phyloP scores from a whole-genome alignment of 2,888 invertebrate genomes.

The Apocheima hispidaria region DNA sequence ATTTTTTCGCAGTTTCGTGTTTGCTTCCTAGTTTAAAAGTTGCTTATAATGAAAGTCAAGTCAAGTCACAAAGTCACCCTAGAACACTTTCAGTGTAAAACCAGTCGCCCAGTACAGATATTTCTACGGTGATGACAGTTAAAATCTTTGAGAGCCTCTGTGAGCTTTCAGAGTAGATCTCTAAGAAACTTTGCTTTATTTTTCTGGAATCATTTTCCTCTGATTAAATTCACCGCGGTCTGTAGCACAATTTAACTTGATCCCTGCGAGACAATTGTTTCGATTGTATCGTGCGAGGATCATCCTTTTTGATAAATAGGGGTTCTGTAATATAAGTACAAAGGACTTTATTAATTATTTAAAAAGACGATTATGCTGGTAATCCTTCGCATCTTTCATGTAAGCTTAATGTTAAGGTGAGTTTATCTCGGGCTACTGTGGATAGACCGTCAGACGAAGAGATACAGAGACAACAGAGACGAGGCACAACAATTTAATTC shows the following conservation, averaged over 20 bases:
- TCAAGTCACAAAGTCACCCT: too few relatives aligned
- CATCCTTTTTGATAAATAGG: conserved; percentile 14
- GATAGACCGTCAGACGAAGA: neutral
- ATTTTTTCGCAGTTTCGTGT: too few relatives aligned
- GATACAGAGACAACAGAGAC: too few relatives aligned
- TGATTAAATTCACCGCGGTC: conserved; percentile 26
- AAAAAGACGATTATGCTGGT: conserved; percentile 1
- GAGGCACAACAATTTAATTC: too few relatives aligned
- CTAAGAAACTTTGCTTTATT: conserved; percentile 21
- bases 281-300: conserved; percentile 13
- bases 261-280: conserved; percentile 21
- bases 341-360: conserved; percentile 11
- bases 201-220: conserved; percentile 12
- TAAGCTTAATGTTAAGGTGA: conserved; percentile 5
- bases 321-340: conserved; percentile 9
- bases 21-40: too few relatives aligned
- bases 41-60: too few relatives aligned
- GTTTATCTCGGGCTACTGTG: neutral
- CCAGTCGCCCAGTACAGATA: too few relatives aligned
- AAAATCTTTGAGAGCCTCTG: conserved; percentile 19
- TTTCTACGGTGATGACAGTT: neutral
- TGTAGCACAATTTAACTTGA: conserved; percentile 25
- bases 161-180: neutral
- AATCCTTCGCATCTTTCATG: neutral
- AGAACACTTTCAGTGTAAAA: too few relatives aligned